phyloP scores from a whole-genome alignment of 1,140 invertebrate species.

The Drosophila ercepeae region DNA sequence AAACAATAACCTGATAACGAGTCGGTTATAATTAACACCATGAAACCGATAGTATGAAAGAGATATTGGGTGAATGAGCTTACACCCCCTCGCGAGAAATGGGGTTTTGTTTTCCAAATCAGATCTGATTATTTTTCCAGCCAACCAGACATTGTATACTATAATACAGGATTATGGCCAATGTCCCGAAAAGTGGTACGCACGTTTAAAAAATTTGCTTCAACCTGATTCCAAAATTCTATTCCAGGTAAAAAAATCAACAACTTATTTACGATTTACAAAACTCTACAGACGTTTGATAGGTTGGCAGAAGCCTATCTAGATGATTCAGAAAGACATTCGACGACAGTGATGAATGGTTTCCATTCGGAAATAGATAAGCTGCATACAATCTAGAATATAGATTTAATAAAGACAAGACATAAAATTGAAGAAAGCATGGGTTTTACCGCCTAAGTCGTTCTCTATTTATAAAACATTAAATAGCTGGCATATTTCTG shows the following conservation, averaged over 20 bases:
- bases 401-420: constrained; percentile 33
- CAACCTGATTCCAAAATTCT: too few species aligned
- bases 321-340: constrained; percentile 12
- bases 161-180: neutral
- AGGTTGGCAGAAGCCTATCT: constrained; percentile 5
- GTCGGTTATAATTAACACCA: constrained; percentile 55
- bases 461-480: constrained; percentile 25
- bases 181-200: neutral
- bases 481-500: constrained; percentile 11
- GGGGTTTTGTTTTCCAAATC: neutral
- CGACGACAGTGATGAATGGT: constrained; percentile 27
- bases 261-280: neutral
- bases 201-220: neutral
- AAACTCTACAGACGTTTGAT: constrained; percentile 9
- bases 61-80: constrained; percentile 27
- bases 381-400: neutral
- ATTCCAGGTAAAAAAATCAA: neutral
- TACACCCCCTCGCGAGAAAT: neutral
- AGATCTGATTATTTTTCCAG: neutral
- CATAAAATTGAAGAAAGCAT: neutral
- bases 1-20: constrained; percentile 60
- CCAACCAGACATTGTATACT: neutral
- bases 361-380: constrained; percentile 11
- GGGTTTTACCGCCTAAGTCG: constrained; percentile 1
- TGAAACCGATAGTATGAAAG: constrained; percentile 3